Evolutionary conservation across 1,140 invertebrate genomes (phyloP).

Genomic region (Musca domestica): DNA sequence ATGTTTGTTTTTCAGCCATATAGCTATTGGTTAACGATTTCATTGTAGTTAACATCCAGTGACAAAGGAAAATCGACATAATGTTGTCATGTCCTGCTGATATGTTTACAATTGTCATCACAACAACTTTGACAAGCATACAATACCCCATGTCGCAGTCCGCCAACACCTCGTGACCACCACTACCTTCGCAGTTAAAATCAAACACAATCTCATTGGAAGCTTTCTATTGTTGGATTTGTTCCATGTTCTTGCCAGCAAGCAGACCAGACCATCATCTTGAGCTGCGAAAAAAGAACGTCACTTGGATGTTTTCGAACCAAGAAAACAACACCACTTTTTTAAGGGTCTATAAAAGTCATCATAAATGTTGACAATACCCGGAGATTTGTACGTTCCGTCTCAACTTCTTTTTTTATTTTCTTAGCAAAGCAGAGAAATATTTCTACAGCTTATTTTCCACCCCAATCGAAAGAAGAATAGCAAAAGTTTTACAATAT

Average conservation of each 20-base stretch:
- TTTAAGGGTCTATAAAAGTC: conserved; percentile 21
- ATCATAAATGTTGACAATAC: conserved; percentile 22
- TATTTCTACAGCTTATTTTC: neutral
- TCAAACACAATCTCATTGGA: neutral
- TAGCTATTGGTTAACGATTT: neutral
- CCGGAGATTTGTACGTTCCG: conserved; percentile 4
- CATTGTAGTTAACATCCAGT: neutral
- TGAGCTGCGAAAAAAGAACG: no score
- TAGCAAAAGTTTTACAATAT: conserved; percentile 4
- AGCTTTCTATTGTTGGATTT: neutral
- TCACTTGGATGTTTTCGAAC: neutral
- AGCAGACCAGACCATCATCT: no score
- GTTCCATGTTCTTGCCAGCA: neutral
- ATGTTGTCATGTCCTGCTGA: conserved; percentile 1
- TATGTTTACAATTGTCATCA: neutral
- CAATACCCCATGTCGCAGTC: no score
- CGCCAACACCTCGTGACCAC: neutral
- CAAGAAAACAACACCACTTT: conserved; percentile 10
- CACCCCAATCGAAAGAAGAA: neutral
- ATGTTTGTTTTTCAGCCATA: neutral
- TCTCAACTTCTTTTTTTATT: neutral
- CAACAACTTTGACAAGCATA: no score
- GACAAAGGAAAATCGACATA: conserved; percentile 9
- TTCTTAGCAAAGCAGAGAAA: neutral
- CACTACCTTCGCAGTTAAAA: neutral